A percentile compares a stretch with the other conserved stretches of the same genome.
These are phyloP conservation scores for Ormyrus labotus DNA, from an alignment of 2,888 invertebrate genomes.

Conservation along the genomic window DNA sequence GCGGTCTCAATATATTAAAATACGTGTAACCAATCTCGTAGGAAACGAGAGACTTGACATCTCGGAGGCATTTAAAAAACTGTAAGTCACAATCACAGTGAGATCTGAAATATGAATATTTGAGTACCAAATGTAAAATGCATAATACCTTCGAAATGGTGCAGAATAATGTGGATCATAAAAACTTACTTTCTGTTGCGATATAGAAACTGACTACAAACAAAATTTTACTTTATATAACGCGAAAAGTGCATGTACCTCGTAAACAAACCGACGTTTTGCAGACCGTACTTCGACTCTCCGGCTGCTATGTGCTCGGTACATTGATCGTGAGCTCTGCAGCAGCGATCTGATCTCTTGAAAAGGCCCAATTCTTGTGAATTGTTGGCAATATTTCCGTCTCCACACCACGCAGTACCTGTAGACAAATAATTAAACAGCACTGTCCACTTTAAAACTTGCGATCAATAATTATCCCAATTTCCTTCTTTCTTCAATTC, in stretches of 20 bases:
- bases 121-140: no score
- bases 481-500: neutral
- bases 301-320: slow-evolving; percentile 79
- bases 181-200: no score
- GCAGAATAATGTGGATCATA: no score
- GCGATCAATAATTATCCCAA: neutral
- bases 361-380: slow-evolving; percentile 81
- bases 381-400: slow-evolving; percentile 80
- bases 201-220: no score
- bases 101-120: slow-evolving; percentile 76
- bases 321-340: slow-evolving; percentile 84
- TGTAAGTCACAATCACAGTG: slow-evolving; percentile 83
- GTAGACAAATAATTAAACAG: neutral
- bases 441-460: no score
- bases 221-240: no score
- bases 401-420: slow-evolving; percentile 88
- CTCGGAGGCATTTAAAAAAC: slow-evolving; percentile 83
- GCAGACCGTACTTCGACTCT: slow-evolving; percentile 79
- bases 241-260: slow-evolving; percentile 74
- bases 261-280: slow-evolving; percentile 82
- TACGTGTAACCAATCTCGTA: slow-evolving; percentile 82
- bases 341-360: slow-evolving; percentile 82
- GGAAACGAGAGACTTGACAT: slow-evolving; percentile 78
- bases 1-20: slow-evolving; percentile 84
- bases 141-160: no score